Evolutionary conservation across 2,113 vertebrate genomes (phyloP).

Genomic region (Clinocottus analis): DNA sequence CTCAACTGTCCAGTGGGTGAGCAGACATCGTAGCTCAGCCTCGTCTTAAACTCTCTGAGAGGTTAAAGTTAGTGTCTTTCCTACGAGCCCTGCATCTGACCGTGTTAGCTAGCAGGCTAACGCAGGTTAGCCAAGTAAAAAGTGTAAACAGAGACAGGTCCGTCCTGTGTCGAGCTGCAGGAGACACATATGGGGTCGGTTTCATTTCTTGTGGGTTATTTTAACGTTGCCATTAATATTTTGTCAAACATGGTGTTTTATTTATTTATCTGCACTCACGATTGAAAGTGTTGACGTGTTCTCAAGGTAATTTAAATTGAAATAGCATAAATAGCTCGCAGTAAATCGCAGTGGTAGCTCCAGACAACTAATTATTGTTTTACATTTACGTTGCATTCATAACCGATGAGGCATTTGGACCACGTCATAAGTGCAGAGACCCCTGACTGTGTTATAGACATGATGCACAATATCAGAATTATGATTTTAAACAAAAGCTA

Average conservation of each 20-base stretch:
- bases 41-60: slow-evolving; percentile 25
- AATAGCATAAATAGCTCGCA: no score
- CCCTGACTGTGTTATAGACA: no score
- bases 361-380: neutral
- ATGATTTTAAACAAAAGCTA: no score
- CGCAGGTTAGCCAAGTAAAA: slow-evolving; percentile 32
- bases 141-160: slow-evolving; percentile 36
- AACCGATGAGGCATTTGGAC: neutral
- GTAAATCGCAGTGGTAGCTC: neutral
- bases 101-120: slow-evolving; percentile 48
- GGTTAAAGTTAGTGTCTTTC: slow-evolving; percentile 67
- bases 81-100: slow-evolving; percentile 38
- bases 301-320: neutral
- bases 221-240: neutral
- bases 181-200: neutral
- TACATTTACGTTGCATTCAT: neutral
- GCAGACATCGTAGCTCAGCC: neutral
- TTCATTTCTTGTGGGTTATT: no score
- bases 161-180: neutral
- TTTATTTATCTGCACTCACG: neutral
- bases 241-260: neutral
- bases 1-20: neutral
- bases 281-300: neutral
- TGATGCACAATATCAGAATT: neutral
- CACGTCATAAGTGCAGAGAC: neutral